These are phyloP conservation scores for Urophycis tenuis DNA, from an alignment of 2,797 vertebrate species.

Conservation along the genomic window DNA sequence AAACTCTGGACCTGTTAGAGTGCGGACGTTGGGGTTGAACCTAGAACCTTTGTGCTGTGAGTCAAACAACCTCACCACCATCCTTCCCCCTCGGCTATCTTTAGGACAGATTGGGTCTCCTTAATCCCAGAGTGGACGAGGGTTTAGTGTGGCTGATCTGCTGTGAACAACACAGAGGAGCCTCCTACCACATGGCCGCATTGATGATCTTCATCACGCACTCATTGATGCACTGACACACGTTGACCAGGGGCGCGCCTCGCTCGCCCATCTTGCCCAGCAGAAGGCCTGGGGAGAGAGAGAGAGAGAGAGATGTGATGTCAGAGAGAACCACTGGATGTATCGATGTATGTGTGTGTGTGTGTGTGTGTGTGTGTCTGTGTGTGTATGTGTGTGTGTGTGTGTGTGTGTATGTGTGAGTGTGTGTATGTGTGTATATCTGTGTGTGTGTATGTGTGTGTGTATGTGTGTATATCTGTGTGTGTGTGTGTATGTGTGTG, in stretches of 20 bases:
- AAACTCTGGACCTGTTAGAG: too few species aligned
- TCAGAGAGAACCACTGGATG: neutral
- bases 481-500: neutral
- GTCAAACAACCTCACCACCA: too few species aligned
- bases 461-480: neutral
- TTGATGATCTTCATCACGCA: conserved; percentile 90
- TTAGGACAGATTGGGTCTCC: neutral
- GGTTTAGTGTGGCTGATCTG: neutral
- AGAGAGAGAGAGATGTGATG: neutral
- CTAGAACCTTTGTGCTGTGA: too few species aligned
- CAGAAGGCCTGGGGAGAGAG: conserved; percentile 69
- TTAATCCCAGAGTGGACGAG: neutral
- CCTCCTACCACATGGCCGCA: conserved; percentile 78
- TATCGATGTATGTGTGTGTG: neutral
- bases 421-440: neutral
- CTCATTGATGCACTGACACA: conserved; percentile 85
- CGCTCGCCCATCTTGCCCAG: conserved; percentile 84
- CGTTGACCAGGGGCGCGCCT: conserved; percentile 77
- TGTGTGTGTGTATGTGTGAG: neutral
- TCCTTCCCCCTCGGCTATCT: neutral
- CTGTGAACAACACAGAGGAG: neutral
- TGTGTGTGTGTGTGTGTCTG: neutral
- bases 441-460: neutral
- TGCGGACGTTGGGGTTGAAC: too few species aligned
- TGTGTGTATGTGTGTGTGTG: neutral